Conservation (phyloP, 1,140 invertebrate species). For the Helicorthomorpha holstii region DNA sequence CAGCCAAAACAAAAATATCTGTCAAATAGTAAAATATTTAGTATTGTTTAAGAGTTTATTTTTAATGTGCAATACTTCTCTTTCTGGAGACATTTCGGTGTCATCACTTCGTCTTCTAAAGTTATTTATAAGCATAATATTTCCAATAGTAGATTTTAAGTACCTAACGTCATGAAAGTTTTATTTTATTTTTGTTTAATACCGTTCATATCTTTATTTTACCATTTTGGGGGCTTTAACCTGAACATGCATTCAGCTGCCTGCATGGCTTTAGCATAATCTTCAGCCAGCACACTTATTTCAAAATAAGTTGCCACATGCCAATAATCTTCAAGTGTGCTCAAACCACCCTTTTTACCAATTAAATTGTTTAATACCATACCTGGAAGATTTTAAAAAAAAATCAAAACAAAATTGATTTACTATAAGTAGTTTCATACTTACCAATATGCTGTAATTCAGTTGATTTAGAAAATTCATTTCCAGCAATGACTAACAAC, state of each 20-base stretch:
- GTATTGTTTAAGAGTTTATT: constrained; percentile 7
- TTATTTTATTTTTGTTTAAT: constrained; percentile 3
- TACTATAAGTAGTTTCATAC: constrained; percentile 10
- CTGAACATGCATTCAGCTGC: constrained; percentile 98
- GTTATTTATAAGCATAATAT: constrained; percentile 86
- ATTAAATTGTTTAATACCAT: constrained; percentile 95
- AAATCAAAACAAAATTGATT: constrained; percentile 21
- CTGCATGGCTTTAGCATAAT: constrained; percentile 92
- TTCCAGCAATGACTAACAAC: constrained; percentile 89
- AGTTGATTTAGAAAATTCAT: constrained; percentile 79
- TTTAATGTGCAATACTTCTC: constrained; percentile 21
- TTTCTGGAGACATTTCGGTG: constrained; percentile 45
- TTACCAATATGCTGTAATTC: constrained; percentile 75
- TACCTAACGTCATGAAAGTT: constrained; percentile 38
- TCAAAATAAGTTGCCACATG: constrained; percentile 99
- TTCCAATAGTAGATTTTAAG: constrained; percentile 93
- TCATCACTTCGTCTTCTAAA: constrained; percentile 55
- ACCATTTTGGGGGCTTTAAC: constrained; percentile 95
- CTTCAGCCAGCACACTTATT: constrained; percentile 91
- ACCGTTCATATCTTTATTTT: constrained; percentile 10
- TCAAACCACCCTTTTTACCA: constrained; percentile 89
- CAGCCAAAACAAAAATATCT: constrained; percentile 94
- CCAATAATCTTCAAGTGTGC: constrained; percentile 92
- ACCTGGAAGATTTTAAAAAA: constrained; percentile 31
- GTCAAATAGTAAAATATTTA: constrained; percentile 16